Percentiles rank a stretch among this genome's conserved stretches.
phyloP scores from a whole-genome alignment of 2,113 vertebrate genomes.

The Mus musculus region DNA sequence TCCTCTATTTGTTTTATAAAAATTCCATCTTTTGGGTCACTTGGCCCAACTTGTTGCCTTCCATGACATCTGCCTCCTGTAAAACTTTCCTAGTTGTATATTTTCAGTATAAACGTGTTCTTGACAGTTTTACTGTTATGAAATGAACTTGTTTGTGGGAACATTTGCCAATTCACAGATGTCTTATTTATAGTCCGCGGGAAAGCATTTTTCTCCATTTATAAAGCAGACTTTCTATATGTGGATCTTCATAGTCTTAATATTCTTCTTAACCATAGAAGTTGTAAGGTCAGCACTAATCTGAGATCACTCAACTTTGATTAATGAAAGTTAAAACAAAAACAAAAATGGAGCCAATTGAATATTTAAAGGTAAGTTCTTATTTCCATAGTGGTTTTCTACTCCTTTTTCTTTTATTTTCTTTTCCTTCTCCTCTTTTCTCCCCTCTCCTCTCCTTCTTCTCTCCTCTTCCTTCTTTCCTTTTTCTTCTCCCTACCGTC shows the following conservation, averaged over 20 bases:
- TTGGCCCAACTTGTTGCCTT: slow-evolving; percentile 56
- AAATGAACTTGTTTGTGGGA: slow-evolving; percentile 75
- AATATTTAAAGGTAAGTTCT: slow-evolving; percentile 50
- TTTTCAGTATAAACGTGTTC: slow-evolving; percentile 72
- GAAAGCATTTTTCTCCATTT: slow-evolving; percentile 62
- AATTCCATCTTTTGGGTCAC: slow-evolving; percentile 64
- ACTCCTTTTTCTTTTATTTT: too few relatives aligned
- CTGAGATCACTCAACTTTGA: background rate
- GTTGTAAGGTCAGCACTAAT: background rate
- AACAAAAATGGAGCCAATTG: background rate
- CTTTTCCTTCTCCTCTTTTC: background rate
- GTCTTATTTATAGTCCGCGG: slow-evolving; percentile 63
- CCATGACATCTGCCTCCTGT: slow-evolving; percentile 74
- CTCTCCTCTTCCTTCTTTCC: background rate
- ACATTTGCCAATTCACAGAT: slow-evolving; percentile 53
- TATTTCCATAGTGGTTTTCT: background rate
- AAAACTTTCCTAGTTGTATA: slow-evolving; percentile 77
- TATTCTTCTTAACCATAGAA: slow-evolving; percentile 41
- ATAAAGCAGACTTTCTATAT: slow-evolving; percentile 9
- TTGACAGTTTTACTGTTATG: slow-evolving; percentile 78
- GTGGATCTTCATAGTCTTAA: slow-evolving; percentile 1
- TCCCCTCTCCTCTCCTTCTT: background rate
- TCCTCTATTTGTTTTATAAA: slow-evolving; percentile 58
- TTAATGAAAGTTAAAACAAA: slow-evolving; percentile 25
- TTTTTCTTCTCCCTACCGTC: background rate